Conservation (phyloP, 1,140 invertebrate genomes). For the Drosophila eugracilis region DNA sequence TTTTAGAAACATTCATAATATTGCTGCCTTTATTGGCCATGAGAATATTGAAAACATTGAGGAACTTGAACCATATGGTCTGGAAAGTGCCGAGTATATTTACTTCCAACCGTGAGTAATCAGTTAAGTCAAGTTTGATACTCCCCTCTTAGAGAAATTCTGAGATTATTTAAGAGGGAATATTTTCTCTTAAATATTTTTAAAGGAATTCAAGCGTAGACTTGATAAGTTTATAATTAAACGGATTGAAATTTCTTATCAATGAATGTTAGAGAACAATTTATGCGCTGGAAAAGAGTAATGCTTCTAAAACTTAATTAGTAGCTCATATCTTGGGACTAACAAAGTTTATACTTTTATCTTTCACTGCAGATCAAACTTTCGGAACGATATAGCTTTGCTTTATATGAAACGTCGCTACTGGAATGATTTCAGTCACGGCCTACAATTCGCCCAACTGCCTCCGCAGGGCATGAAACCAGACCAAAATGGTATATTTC, state of each 20-base stretch:
- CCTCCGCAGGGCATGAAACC: slow-evolving; percentile 64
- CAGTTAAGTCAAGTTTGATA: slow-evolving; percentile 48
- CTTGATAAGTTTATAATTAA: no score
- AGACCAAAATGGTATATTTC: slow-evolving; percentile 52
- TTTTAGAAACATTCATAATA: slow-evolving; percentile 51
- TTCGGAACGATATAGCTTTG: slow-evolving; percentile 76
- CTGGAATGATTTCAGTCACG: slow-evolving; percentile 6
- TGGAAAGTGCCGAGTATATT: slow-evolving; percentile 70
- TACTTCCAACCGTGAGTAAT: slow-evolving; percentile 77
- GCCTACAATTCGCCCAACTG: slow-evolving; percentile 57
- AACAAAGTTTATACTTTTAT: no score
- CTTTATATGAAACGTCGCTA: slow-evolving; percentile 53
- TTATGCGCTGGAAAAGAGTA: no score
- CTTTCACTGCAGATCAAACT: slow-evolving; percentile 60
- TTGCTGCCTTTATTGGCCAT: slow-evolving; percentile 72
- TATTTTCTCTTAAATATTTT: no score
- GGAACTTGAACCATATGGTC: slow-evolving; percentile 51
- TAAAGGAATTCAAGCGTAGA: no score
- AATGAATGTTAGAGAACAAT: no score
- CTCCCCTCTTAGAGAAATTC: slow-evolving; percentile 9
- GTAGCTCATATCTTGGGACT: no score
- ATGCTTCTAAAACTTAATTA: no score
- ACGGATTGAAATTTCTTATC: no score
- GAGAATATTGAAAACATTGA: slow-evolving; percentile 62
- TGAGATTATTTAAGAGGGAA: neutral